Evolutionary conservation across 2,797 vertebrate genomes (phyloP), one percentile per base, ranked within the genome.

Genomic region (Myoxocephalus aenaeus): DNA sequence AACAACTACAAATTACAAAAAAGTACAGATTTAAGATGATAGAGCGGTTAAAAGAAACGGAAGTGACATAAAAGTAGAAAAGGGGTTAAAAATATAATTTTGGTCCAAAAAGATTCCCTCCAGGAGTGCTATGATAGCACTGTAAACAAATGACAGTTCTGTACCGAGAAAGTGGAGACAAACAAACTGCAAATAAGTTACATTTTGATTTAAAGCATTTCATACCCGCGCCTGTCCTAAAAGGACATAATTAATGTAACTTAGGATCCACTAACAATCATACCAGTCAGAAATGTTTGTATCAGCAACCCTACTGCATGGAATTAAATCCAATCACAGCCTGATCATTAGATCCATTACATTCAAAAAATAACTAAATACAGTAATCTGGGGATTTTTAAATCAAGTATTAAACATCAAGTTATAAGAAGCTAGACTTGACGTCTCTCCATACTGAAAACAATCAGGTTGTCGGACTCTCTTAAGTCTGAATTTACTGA

Each of bases 341-440:
- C 27, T 20, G 0, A 68, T 17, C 29, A 63, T 71, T 61, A 67
- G n/a, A 73, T 40, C 65, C 54, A 66, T 38, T 34, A 82, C 71
- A 81, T 78, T 73, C 29, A 77, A 42, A 79, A 25, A 65, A n/a
- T 5, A 66, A 59, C 56, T 64, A 44, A 46, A 80, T 46, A 83
- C 71, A 90, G 51, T 44, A 59, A 67, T 75, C 13, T 50, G 12
- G 8, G 58, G 13, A 67, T 65, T 80, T 83, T 34, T 65, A 78
- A 83, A 84, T 89, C 70, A 88, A 86, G 84, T 75, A 76, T 59
- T 66, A 51, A 78, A 69, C 62, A 34, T 67, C 62, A 65, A 75
- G 66, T 61, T 51, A 15, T 17, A 25, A 57, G 32, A 72, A 48
- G 27, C 53, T 15, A 12, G 6, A 40, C 11, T 20, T 12, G n/a